These are phyloP conservation scores for Apis cerana DNA, from an alignment of 1,140 invertebrate genomes.

Conservation along the genomic window DNA sequence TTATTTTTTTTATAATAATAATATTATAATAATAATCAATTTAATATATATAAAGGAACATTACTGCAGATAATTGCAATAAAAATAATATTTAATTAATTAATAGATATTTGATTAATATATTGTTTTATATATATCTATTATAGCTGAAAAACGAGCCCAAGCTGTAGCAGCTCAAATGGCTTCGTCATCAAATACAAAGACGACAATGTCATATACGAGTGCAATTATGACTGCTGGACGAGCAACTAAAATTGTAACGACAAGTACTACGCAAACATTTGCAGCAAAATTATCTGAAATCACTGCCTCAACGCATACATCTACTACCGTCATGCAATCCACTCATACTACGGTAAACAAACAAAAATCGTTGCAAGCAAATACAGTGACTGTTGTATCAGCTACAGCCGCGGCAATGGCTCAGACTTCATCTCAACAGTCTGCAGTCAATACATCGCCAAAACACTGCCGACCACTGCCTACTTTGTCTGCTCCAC, in stretches of 20 bases:
- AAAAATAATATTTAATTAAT: not conserved
- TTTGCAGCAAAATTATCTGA: conserved; percentile 85
- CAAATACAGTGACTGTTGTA: conserved; percentile 62
- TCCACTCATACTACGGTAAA: conserved; percentile 66
- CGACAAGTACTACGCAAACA: conserved; percentile 81
- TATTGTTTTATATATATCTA: not conserved
- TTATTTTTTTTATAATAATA: not conserved
- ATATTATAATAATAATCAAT: too few species aligned
- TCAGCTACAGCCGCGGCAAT: conserved; percentile 67
- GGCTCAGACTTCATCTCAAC: conserved; percentile 69
- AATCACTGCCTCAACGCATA: conserved; percentile 76
- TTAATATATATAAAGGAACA: not conserved
- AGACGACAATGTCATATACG: conserved; percentile 85
- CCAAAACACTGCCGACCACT: conserved; percentile 82
- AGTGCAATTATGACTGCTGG: conserved; percentile 83
- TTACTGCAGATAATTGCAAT: not conserved
- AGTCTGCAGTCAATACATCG: conserved; percentile 75
- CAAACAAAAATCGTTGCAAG: conserved; percentile 66
- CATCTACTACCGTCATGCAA: conserved; percentile 68
- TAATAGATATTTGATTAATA: not conserved
- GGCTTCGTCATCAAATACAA: conserved; percentile 80
- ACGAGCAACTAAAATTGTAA: conserved; percentile 79
- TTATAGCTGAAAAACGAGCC: conserved; percentile 77
- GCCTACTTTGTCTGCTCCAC: conserved; percentile 80
- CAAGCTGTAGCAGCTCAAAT: conserved; percentile 76